Evolutionary conservation across 2,797 vertebrate species (phyloP), one percentile per base, ranked within the genome.

Genomic region (Threskiornis aethiopicus): DNA sequence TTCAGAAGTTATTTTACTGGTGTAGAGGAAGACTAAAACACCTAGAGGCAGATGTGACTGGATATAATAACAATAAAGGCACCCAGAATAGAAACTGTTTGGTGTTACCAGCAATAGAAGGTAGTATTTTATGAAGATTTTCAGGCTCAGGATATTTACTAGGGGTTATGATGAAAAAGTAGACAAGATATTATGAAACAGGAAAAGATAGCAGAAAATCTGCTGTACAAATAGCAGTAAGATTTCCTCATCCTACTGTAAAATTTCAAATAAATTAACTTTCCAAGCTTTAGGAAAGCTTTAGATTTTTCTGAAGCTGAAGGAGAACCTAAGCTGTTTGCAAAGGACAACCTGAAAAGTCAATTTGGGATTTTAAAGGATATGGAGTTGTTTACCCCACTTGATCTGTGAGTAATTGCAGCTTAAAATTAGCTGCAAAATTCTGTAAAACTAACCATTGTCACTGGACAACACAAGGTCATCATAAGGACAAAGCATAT

Each of bases 241-340:
- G 39, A 87, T 95, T 91, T 89, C 52, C 21, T 85, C 49, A 73
- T 19, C 5, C 52, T 57, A n/a, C 31, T 33, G 31, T 70, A 66
- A 87, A 79, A 62, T 91, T 93, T 83, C 35, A 89, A 65, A 92
- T 55, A 92, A 72, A 93, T 87, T 6, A 93, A 84, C 11, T 76
- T 72, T 77, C 22, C 11, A 83, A 55, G 42, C 37, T 77, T 70
- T 66, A 85, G 46, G 26, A 89, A 92, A 76, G 9, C 26, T 82
- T 95, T 70, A 37, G 9, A 5, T 75, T 87, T 89, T 89, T 89
- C 46, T 46, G 19, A 93, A 79, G 33, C 13, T 62, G 54, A 78
- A 79, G 33, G 22, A 84, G 17, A 89, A 84, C 64, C 85, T 85
- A 87, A 71, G 13, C 24, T 70, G 9, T 62, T 92, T 46, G 9